Conservation (phyloP, 2,797 vertebrate genomes). For the Ara ararauna region DNA sequence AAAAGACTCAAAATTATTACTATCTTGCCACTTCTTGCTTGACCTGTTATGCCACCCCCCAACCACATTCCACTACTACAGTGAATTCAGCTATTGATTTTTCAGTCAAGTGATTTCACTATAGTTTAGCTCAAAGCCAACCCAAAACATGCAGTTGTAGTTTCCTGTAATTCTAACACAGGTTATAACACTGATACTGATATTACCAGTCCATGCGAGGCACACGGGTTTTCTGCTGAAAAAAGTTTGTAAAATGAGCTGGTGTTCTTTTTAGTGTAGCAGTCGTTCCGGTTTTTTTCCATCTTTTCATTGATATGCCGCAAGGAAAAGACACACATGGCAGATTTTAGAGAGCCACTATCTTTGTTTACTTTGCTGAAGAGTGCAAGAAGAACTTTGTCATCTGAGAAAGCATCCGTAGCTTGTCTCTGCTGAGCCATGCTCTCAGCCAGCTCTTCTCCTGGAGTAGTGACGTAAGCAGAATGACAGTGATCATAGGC, state of each 20-base stretch:
- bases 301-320: constrained; percentile 85
- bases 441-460: constrained; percentile 50
- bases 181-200: background rate
- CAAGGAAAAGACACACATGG: constrained; percentile 92
- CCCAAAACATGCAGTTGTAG: background rate
- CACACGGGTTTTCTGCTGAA: constrained; percentile 69
- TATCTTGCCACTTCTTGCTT: background rate
- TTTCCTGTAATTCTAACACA: background rate
- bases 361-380: constrained; percentile 77
- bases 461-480: constrained; percentile 64
- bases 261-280: constrained; percentile 81
- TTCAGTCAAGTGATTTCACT: background rate
- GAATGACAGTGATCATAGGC: constrained; percentile 78
- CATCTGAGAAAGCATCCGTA: background rate
- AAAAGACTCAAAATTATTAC: background rate
- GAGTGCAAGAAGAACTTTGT: constrained; percentile 75
- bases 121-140: background rate
- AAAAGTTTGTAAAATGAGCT: constrained; percentile 90
- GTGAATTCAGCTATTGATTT: background rate
- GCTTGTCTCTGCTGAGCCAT: background rate
- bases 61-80: background rate
- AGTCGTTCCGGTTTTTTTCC: constrained; percentile 84
- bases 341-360: constrained; percentile 72
- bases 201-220: constrained; percentile 62
- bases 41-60: background rate